These are phyloP conservation scores for Halcyon senegalensis DNA, from an alignment of 2,113 vertebrate species.

Conservation along the genomic window DNA sequence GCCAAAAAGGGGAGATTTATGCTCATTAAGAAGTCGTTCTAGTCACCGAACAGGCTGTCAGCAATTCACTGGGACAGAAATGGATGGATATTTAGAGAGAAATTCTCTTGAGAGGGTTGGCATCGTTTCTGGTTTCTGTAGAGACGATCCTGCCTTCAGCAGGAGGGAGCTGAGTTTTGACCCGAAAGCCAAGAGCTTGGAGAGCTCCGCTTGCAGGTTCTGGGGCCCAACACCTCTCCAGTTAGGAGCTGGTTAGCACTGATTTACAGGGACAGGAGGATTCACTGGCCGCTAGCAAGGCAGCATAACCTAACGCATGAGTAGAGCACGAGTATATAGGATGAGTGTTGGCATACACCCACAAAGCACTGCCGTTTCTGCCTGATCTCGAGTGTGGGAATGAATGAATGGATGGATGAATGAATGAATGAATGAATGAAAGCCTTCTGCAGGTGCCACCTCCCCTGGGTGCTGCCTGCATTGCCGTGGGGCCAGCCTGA, in stretches of 20 bases:
- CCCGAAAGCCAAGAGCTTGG: background rate
- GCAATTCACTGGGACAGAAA: background rate
- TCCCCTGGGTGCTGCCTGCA: background rate
- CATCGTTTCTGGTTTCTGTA: background rate
- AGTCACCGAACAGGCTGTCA: background rate
- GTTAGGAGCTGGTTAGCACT: background rate
- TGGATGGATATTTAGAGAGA: background rate
- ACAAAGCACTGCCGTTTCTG: background rate
- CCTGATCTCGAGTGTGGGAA: background rate
- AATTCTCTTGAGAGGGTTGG: background rate
- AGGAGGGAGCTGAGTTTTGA: background rate
- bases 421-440: too few relatives aligned
- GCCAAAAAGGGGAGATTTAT: background rate
- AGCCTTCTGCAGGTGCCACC: background rate
- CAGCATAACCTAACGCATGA: background rate
- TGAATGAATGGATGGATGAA: background rate
- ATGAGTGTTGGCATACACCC: background rate
- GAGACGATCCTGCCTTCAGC: background rate
- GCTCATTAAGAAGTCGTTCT: background rate
- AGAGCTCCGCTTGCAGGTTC: background rate
- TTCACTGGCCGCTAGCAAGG: background rate
- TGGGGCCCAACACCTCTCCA: background rate
- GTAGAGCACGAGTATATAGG: too few relatives aligned
- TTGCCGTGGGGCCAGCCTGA: background rate
- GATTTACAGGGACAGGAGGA: fast-evolving